A percentile compares a stretch with the other conserved stretches of the same genome.
phyloP scores from a whole-genome alignment of 2,113 vertebrate species.

The Setophaga coronata region DNA sequence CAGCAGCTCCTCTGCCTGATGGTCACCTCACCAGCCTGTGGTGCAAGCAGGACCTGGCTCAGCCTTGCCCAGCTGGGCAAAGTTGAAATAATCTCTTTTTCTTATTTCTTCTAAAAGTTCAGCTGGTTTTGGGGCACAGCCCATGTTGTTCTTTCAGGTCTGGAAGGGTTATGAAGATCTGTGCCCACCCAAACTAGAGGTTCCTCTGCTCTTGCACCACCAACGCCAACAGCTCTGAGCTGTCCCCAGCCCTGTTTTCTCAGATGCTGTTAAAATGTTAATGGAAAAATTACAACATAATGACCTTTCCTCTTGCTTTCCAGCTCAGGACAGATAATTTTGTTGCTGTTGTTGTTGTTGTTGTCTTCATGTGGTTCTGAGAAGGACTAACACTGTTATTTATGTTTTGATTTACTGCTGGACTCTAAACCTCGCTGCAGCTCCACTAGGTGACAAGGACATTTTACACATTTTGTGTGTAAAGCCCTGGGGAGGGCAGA shows the following conservation, averaged over 20 bases:
- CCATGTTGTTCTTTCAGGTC: accelerated
- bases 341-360: not conserved
- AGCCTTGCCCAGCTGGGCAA: not conserved
- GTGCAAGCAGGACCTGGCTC: not conserved
- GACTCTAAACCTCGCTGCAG: not conserved
- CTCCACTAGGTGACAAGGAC: not conserved
- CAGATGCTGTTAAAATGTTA: not conserved
- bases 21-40: not conserved
- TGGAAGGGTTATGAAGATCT: not conserved
- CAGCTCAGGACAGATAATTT: not conserved
- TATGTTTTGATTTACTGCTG: not conserved
- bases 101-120: not conserved
- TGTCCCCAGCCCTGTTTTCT: not conserved
- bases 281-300: not conserved
- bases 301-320: not conserved
- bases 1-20: not conserved
- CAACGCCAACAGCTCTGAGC: not conserved
- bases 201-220: too few relatives aligned
- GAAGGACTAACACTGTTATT: not conserved
- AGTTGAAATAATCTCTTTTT: not conserved
- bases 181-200: accelerated
- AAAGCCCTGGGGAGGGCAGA: not conserved
- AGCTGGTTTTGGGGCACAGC: accelerated
- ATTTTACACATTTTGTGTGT: not conserved
- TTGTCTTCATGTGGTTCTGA: not conserved